Evolutionary conservation across 30 jellyfish, hydroid and myxozoan genomes (phyloP).

Genomic region (Aurelia aurita complex sp. Pacific): DNA sequence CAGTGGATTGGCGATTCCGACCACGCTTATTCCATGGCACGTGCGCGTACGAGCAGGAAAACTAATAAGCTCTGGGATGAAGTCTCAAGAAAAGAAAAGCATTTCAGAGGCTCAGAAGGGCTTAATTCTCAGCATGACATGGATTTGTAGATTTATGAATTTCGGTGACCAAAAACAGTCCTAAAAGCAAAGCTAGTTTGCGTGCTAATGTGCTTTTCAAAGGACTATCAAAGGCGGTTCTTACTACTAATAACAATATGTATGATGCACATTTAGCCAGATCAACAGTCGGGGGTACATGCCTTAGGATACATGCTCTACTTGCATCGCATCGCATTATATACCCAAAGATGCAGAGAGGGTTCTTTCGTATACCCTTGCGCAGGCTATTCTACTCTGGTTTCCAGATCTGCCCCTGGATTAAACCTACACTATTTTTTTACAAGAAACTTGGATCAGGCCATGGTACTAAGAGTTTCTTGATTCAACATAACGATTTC

Average conservation of each 20-base stretch:
- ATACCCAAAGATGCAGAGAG: no score
- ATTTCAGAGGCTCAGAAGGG: slow-evolving; percentile 35
- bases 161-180: slow-evolving; percentile 64
- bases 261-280: background rate
- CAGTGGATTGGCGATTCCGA: background rate
- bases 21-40: slow-evolving; percentile 43
- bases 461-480: no score
- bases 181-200: slow-evolving; percentile 18
- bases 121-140: slow-evolving; percentile 51
- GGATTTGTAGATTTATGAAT: slow-evolving; percentile 47
- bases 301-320: background rate
- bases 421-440: no score
- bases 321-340: no score
- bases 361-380: no score
- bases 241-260: background rate
- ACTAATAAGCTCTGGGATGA: slow-evolving; percentile 25
- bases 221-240: slow-evolving; percentile 32
- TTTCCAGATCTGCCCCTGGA: no score
- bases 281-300: background rate
- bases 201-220: slow-evolving; percentile 46
- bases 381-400: no score
- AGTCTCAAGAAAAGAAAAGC: slow-evolving; percentile 16
- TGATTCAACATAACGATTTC: no score
- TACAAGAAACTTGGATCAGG: no score
- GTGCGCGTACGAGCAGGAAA: slow-evolving; percentile 58